Conservation (phyloP, 2,797 vertebrate species). For the Coluber constrictor region DNA sequence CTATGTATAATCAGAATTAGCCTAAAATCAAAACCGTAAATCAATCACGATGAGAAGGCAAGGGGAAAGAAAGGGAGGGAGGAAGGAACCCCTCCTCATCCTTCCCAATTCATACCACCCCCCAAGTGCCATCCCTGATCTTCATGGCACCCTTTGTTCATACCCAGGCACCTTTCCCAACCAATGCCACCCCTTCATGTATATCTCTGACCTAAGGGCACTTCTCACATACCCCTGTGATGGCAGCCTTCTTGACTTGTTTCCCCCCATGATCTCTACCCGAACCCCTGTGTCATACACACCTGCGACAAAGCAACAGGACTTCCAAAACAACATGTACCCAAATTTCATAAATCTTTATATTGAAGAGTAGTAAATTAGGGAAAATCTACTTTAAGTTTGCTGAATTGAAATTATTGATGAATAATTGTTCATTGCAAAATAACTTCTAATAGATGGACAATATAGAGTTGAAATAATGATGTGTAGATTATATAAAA, state of each 20-base stretch:
- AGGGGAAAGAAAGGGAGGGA: background rate
- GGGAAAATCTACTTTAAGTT: background rate
- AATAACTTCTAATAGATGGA: background rate
- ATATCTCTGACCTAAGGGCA: background rate
- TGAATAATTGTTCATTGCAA: background rate
- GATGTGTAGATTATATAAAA: background rate
- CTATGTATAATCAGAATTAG: conserved; percentile 56
- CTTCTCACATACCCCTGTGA: background rate
- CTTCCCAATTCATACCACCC: background rate
- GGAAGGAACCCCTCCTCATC: background rate
- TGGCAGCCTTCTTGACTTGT: background rate
- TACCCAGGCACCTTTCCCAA: background rate
- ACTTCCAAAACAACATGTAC: background rate
- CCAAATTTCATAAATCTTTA: background rate
- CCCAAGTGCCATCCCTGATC: background rate
- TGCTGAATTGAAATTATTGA: background rate
- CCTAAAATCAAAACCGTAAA: conserved; percentile 7
- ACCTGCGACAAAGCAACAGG: background rate
- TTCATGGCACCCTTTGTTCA: background rate
- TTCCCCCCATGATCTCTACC: background rate
- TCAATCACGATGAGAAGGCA: background rate
- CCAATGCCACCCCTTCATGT: background rate
- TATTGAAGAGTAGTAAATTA: background rate
- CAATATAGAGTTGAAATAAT: background rate
- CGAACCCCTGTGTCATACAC: background rate